Evolutionary conservation across 1,140 invertebrate species (phyloP).

Genomic region (Aphaenogaster ashmeadi): DNA sequence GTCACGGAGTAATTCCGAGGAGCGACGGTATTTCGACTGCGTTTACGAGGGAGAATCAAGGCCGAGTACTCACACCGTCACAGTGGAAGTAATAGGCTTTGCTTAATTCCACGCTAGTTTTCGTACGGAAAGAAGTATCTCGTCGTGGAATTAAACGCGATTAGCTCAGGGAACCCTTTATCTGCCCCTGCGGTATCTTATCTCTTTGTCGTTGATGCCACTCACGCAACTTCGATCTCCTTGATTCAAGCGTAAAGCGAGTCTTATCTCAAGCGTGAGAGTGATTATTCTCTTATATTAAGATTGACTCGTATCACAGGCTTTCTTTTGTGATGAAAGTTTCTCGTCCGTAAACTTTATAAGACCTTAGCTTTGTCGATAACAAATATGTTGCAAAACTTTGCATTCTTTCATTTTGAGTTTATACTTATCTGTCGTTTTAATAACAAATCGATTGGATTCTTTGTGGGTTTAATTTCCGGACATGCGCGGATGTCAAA

Average conservation of each 20-base stretch:
- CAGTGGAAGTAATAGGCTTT: neutral
- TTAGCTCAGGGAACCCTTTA: neutral
- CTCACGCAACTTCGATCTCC: neutral
- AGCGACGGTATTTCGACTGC: slow-evolving; percentile 1
- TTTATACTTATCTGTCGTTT: neutral
- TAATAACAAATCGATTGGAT: neutral
- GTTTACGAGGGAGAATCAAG: slow-evolving; percentile 3
- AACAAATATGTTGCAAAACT: neutral
- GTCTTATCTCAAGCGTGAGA: neutral
- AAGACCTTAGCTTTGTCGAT: neutral
- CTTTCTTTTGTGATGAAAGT: neutral
- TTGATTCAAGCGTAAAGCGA: neutral
- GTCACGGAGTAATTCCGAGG: neutral
- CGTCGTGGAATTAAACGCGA: neutral
- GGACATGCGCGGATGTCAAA: neutral
- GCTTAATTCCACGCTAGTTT: neutral
- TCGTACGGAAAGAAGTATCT: neutral
- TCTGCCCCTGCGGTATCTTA: slow-evolving; percentile 7
- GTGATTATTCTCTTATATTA: neutral
- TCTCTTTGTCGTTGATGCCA: neutral
- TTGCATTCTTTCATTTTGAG: neutral
- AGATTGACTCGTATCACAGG: neutral
- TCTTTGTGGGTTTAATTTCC: neutral
- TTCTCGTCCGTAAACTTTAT: neutral
- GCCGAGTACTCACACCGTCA: neutral